Percentiles rank a stretch among this genome's conserved stretches.
Conservation (phyloP, 2,113 vertebrate genomes). For the Gopherus evgoodei region DNA sequence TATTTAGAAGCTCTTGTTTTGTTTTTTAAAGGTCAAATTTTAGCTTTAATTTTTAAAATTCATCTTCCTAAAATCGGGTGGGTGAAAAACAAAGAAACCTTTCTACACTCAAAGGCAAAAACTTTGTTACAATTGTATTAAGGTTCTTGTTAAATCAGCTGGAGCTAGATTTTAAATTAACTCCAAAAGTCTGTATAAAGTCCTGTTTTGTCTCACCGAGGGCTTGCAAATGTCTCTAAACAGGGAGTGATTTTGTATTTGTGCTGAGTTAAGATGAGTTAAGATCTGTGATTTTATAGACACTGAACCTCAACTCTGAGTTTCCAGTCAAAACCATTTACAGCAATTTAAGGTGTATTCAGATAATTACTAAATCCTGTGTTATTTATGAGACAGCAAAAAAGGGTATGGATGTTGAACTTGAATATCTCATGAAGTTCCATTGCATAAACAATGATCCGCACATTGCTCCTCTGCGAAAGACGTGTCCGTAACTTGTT, state of each 20-base stretch:
- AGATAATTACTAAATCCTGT: accelerated
- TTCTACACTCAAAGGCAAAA: neutral
- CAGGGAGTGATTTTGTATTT: neutral
- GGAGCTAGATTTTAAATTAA: neutral
- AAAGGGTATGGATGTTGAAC: neutral
- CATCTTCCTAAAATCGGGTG: neutral
- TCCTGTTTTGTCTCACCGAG: neutral
- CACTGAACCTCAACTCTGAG: neutral
- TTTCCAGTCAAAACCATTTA: conserved; percentile 21
- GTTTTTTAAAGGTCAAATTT: neutral
- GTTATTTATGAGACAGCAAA: neutral
- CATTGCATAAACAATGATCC: conserved; percentile 44
- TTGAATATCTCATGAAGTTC: conserved; percentile 31
- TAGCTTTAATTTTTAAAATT: accelerated
- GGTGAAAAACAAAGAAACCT: neutral
- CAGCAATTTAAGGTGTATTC: neutral
- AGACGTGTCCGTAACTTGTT: conserved; percentile 21
- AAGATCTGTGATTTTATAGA: neutral
- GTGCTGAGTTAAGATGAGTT: neutral
- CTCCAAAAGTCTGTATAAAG: conserved; percentile 22
- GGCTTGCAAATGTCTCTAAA: neutral
- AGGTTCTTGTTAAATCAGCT: neutral
- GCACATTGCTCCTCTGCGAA: conserved; percentile 8
- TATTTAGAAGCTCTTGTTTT: neutral
- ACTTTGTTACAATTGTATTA: accelerated